These are phyloP conservation scores for Drosophila mercatorum DNA, from an alignment of 2,888 invertebrate genomes.

Conservation along the genomic window DNA sequence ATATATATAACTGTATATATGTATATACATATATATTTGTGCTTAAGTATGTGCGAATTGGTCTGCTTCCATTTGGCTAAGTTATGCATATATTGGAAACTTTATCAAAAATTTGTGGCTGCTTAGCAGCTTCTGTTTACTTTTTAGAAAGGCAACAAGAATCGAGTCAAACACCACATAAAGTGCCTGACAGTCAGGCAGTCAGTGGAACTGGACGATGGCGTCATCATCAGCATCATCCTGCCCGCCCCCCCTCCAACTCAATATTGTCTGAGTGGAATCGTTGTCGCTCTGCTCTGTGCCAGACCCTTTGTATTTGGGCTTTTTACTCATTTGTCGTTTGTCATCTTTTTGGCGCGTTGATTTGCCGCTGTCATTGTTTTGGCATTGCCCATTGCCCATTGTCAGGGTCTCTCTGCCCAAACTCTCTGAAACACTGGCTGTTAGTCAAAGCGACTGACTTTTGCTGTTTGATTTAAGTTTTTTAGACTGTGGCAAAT, in stretches of 20 bases:
- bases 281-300: neutral
- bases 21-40: slow-evolving; percentile 9
- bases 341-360: slow-evolving; percentile 74
- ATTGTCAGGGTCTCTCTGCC: slow-evolving; percentile 34
- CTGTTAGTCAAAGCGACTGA: neutral
- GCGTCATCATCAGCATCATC: slow-evolving; percentile 40
- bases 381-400: slow-evolving; percentile 39
- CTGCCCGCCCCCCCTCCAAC: neutral
- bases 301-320: slow-evolving; percentile 28
- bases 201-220: slow-evolving; percentile 17
- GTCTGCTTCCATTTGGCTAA: slow-evolving; percentile 33
- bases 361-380: slow-evolving; percentile 73
- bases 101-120: slow-evolving; percentile 30
- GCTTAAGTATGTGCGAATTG: slow-evolving; percentile 17
- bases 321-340: slow-evolving; percentile 69
- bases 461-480: neutral
- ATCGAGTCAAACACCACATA: slow-evolving; percentile 25
- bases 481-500: no score
- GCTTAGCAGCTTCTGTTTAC: slow-evolving; percentile 32
- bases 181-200: slow-evolving; percentile 3
- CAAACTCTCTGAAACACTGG: slow-evolving; percentile 15
- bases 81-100: slow-evolving; percentile 53
- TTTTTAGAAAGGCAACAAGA: slow-evolving; percentile 2
- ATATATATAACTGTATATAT: neutral
- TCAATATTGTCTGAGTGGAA: slow-evolving; percentile 25